phyloP scores from a whole-genome alignment of 2,797 vertebrate species.

The Takifugu ocellatus region DNA sequence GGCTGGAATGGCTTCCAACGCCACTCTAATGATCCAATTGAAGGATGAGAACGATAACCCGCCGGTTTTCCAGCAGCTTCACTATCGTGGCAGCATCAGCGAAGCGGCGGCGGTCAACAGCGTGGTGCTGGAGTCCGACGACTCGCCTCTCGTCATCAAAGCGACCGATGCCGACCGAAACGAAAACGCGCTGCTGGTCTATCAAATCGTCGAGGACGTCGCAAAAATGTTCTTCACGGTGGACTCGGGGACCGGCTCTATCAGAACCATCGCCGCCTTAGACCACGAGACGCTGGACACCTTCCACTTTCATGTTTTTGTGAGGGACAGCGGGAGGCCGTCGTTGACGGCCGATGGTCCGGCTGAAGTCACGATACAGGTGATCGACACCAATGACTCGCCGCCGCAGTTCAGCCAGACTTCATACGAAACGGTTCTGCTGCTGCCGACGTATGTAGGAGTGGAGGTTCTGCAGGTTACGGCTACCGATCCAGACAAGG shows the following conservation, averaged over 20 bases:
- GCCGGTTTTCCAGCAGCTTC: conserved; percentile 87
- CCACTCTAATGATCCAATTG: conserved; percentile 84
- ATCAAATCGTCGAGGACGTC: conserved; percentile 93
- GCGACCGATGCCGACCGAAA: conserved; percentile 90
- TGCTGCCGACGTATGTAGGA: conserved; percentile 90
- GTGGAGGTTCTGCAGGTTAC: conserved; percentile 91
- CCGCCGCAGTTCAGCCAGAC: conserved; percentile 88
- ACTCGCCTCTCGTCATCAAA: conserved; percentile 87
- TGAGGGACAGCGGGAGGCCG: conserved; percentile 90
- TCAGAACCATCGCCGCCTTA: conserved; percentile 89
- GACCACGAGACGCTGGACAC: conserved; percentile 88
- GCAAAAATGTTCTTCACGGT: conserved; percentile 94
- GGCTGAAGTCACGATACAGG: conserved; percentile 89
- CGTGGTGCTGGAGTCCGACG: conserved; percentile 80
- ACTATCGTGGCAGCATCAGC: conserved; percentile 87
- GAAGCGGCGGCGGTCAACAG: conserved; percentile 91
- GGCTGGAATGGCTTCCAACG: conserved; percentile 93
- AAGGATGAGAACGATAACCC: conserved; percentile 94
- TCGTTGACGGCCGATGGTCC: conserved; percentile 91
- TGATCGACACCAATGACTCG: conserved; percentile 94
- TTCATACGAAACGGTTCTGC: conserved; percentile 86
- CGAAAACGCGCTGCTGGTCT: conserved; percentile 91
- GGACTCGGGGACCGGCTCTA: conserved; percentile 93
- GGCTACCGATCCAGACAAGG: conserved; percentile 88
- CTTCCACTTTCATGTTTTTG: conserved; percentile 92